Conservation (phyloP, 1,140 invertebrate species). For the Drosophila ambigua region DNA sequence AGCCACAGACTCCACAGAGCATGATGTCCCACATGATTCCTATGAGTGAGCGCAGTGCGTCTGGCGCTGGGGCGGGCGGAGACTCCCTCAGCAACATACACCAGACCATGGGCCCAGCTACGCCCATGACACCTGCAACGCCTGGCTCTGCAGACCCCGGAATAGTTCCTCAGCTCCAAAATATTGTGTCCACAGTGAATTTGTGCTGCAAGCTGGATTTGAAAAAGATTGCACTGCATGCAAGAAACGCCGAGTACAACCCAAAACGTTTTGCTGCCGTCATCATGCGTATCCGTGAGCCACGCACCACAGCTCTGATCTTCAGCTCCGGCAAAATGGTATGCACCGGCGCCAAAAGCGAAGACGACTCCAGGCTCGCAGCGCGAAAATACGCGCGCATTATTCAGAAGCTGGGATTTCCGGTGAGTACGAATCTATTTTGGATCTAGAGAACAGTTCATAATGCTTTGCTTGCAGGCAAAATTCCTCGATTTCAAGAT, state of each 20-base stretch:
- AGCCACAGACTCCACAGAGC: constrained; percentile 95
- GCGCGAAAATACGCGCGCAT: constrained; percentile 99
- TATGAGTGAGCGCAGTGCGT: constrained; percentile 85
- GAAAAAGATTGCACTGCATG: constrained; percentile 99
- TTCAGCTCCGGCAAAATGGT: constrained; percentile 99
- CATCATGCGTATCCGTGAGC: constrained; percentile 99
- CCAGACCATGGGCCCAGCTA: constrained; percentile 89
- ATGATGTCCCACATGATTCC: constrained; percentile 93
- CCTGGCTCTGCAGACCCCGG: constrained; percentile 97
- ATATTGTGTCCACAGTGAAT: constrained; percentile 99
- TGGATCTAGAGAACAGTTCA: neutral
- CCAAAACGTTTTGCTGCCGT: constrained; percentile 99
- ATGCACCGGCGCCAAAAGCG: constrained; percentile 99
- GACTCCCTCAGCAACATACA: constrained; percentile 85
- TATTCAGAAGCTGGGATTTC: constrained; percentile 99
- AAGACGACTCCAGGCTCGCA: constrained; percentile 97
- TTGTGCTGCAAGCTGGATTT: constrained; percentile 97
- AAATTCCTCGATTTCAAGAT: constrained; percentile 99
- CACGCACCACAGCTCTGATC: constrained; percentile 98
- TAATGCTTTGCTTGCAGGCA: constrained; percentile 87
- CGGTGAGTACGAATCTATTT: constrained; percentile 85
- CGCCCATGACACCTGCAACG: constrained; percentile 96
- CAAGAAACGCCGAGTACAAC: constrained; percentile 99
- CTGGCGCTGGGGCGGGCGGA: constrained; percentile 55
- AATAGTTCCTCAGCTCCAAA: constrained; percentile 97